Percentiles rank a stretch among this genome's conserved stretches.
Evolutionary conservation across 2,113 vertebrate species (phyloP).

Genomic region (Carassius gibelio): DNA sequence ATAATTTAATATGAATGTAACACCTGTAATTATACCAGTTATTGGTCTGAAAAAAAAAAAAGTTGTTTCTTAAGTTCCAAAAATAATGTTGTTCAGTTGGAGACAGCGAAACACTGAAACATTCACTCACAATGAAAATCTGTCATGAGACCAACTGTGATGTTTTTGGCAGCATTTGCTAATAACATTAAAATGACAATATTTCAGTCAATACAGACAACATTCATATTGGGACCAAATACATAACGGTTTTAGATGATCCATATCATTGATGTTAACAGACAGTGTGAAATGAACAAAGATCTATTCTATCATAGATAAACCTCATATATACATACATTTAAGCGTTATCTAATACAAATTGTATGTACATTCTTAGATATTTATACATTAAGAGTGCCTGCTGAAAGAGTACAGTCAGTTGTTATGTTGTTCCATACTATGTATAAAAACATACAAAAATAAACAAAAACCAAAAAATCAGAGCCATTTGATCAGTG

Average conservation of each 20-base stretch:
- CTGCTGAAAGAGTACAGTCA: conserved; percentile 10
- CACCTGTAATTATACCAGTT: neutral
- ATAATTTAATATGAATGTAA: conserved; percentile 3
- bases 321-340: conserved; percentile 47
- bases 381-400: conserved; percentile 41
- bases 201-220: conserved; percentile 25
- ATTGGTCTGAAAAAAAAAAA: neutral
- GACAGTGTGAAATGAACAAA: conserved; percentile 33
- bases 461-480: conserved; percentile 35
- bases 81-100: neutral
- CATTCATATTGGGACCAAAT: conserved; percentile 32
- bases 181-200: conserved; percentile 15
- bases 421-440: conserved; percentile 25
- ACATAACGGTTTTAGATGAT: conserved; percentile 18
- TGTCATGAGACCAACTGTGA: neutral
- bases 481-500: conserved; percentile 11
- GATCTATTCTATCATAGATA: conserved; percentile 38
- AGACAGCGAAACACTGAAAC: conserved; percentile 25
- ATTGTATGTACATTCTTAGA: conserved; percentile 45
- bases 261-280: conserved; percentile 20
- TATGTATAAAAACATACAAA: conserved; percentile 44
- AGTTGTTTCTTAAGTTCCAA: neutral
- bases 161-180: conserved; percentile 39
- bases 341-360: conserved; percentile 40
- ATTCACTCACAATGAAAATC: conserved; percentile 9